Evolutionary conservation across 2,888 invertebrate species (phyloP), one percentile per base, ranked within the genome.

Genomic region (Cheilosia vulpina): DNA sequence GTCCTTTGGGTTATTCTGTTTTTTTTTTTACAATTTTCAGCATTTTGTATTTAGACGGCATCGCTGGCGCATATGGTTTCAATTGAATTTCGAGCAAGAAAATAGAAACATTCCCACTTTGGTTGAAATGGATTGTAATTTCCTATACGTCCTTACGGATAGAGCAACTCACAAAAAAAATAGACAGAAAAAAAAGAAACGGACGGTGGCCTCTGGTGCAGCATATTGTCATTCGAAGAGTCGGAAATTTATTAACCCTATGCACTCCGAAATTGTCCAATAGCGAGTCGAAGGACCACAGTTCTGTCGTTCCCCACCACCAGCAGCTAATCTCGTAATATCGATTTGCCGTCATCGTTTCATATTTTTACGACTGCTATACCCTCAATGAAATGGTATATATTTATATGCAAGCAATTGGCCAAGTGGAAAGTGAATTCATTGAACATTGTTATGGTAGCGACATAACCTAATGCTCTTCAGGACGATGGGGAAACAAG

Each of bases 341-440:
- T 85, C 77, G 85, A 85, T 85, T 80, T 85, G 57, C 80, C 68
- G 76, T 77, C 81, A 77, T 77, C 81, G 81, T 77, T 81, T 85
- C 77, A 85, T 81, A 80, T 77, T 85, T 76, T 68, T 60, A 43
- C 80, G 24, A 85, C 55, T 65, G 60, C 41, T 66, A 17, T 17
- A 45, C 69, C 31, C 58, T 57, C 27, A 27, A 27, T 27, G 27
- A 41, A 6, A 45, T 19, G 50, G 24, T 27, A 6, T 24, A 62
- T 68, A 7, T 47, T 47, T 71, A 58, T 75, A 71, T 83, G 75
- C 77, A 78, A 80, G 84, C 84, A 81, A 77, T 85, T 81, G 81
- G 21, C 85, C 85, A 85, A 81, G 85, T 85, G 85, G 85, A 85
- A 85, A 85, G 85, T 85, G 85, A 80, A 85, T 85, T 85, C 81